These are phyloP conservation scores for Hylomyscus alleni DNA, from an alignment of 2,797 vertebrate genomes.

Conservation along the genomic window DNA sequence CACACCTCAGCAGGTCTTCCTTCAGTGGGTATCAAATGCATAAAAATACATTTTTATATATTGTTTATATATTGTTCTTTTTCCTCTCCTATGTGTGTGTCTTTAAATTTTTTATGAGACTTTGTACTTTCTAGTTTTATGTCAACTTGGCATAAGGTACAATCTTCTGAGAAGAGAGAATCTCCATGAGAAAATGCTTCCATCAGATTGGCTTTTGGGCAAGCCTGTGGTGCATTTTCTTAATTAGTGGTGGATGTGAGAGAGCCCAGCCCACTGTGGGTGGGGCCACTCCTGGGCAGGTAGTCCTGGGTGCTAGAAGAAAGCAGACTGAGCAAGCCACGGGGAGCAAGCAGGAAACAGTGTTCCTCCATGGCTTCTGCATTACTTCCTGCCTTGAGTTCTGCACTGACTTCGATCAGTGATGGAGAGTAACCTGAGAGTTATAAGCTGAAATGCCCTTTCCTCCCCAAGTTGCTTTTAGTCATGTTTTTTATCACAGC, in stretches of 20 bases:
- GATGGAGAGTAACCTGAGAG: background rate
- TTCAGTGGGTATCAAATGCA: conserved; percentile 23
- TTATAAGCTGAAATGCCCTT: background rate
- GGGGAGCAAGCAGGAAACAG: background rate
- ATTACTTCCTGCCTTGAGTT: background rate
- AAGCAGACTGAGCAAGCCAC: background rate
- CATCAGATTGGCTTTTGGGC: background rate
- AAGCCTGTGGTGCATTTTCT: background rate
- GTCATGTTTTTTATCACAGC: background rate
- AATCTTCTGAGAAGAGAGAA: background rate
- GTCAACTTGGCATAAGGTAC: background rate
- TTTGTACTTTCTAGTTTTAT: background rate
- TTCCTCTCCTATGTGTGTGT: background rate
- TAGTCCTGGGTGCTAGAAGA: background rate
- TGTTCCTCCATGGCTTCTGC: background rate
- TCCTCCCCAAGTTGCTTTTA: background rate
- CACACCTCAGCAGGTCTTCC: background rate
- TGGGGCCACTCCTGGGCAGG: background rate
- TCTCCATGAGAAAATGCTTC: background rate
- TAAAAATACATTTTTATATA: no score
- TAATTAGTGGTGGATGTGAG: background rate
- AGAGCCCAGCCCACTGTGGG: background rate
- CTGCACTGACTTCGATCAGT: background rate
- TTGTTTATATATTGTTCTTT: conserved; percentile 39
- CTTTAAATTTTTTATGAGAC: conserved; percentile 22